Conservation (phyloP, 2,797 vertebrate species). For the Podarcis lilfordi region DNA sequence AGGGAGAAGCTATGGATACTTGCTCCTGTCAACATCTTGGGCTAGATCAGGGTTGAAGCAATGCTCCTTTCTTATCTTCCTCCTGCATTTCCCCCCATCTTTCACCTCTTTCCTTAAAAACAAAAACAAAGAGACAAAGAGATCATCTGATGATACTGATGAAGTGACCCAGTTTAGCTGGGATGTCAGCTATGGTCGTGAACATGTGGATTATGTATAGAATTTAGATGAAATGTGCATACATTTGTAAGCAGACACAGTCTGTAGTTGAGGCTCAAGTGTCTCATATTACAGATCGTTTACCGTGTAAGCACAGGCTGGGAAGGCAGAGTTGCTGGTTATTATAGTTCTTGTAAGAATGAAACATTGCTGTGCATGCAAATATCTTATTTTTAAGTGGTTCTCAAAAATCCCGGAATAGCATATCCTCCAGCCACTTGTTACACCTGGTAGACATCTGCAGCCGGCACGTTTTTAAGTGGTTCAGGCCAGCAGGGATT, state of each 20-base stretch:
- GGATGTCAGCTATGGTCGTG: neutral
- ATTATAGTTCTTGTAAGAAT: neutral
- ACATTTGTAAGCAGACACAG: neutral
- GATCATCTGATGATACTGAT: neutral
- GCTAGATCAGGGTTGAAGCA: too few relatives aligned
- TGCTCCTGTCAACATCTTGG: too few relatives aligned
- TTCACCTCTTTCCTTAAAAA: neutral
- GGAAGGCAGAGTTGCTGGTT: neutral
- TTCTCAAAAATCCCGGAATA: conserved; percentile 36
- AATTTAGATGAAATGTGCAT: neutral
- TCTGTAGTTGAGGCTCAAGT: neutral
- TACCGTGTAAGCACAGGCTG: neutral
- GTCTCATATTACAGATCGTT: neutral
- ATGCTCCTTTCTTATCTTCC: too few relatives aligned
- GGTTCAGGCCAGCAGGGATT: conserved; percentile 57
- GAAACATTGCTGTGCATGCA: neutral
- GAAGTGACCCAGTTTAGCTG: neutral
- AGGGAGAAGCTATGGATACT: too few relatives aligned
- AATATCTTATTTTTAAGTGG: conserved; percentile 8
- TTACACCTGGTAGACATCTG: conserved; percentile 36
- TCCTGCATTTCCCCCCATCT: neutral
- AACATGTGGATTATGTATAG: neutral
- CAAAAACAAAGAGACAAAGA: too few relatives aligned
- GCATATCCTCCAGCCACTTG: conserved; percentile 56
- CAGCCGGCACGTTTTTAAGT: conserved; percentile 42